Evolutionary conservation across 2,113 vertebrate species (phyloP), one percentile per base, ranked within the genome.

Genomic region (Sclerurus mexicanus): DNA sequence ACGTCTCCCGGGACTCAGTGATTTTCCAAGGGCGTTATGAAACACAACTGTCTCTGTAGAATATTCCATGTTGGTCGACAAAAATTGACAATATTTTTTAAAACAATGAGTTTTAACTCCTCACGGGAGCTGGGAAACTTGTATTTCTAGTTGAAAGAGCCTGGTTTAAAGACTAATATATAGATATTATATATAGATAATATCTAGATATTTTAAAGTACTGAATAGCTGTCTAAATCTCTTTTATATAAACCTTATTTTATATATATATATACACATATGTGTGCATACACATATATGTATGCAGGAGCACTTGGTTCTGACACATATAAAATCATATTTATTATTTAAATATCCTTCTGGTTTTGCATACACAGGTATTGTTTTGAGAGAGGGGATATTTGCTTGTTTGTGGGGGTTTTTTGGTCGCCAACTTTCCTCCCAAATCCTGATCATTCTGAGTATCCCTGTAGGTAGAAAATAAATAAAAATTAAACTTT

Each of bases 41-140:
- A 35, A 60, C 14, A 39, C 9, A 19, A 4, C 3, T 14, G 13
- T 14, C 39, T 12, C 49, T 72, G 15, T 1, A n/a, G 30, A 47
- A 39, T 8, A 4, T 3, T 47, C 16, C 16, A 18, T 2, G 3
- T 7, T 47, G 12, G 53, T 10, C 2, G 14, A 42, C 14, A 49
- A 37, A 49, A 73, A 16, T 23, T 85, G n/a, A 22, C 27, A 77
- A 72, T 8, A 12, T 1, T 8, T 72, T 75, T 67, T 23, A 23
- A 37, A 71, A 14, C 3, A 64, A 31, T 2, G 7, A 35, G 9
- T 58, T 42, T 30, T 35, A 39, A 3, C 9, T 63, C 22, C 10
- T 8, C 4, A n/a, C n/a, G 28, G 30, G 24, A 33, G 30, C 19
- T 55, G 53, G 31, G 30, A 55, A 55, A 31, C 12, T 56, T 56